phyloP scores from a whole-genome alignment of 2,888 invertebrate species.

The Rhimphoctona megacephalus region DNA sequence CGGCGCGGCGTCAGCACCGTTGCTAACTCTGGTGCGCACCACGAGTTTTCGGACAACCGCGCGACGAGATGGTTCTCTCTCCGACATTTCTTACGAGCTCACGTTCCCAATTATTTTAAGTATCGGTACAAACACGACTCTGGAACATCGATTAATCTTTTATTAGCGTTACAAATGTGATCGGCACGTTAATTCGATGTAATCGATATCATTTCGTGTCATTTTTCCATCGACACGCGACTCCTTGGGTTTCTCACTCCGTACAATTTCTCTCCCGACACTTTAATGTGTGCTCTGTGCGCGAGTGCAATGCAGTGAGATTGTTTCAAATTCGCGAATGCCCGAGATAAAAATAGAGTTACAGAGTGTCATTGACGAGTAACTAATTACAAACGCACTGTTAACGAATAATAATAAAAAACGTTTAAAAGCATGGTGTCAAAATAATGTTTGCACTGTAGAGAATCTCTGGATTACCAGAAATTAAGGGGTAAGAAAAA shows the following conservation, averaged over 20 bases:
- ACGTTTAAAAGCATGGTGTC: neutral
- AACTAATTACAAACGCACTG: constrained; percentile 8
- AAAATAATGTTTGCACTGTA: neutral
- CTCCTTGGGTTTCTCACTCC: constrained; percentile 35
- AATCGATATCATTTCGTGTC: neutral
- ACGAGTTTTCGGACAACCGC: constrained; percentile 78
- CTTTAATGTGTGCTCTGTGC: neutral
- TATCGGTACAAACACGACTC: neutral
- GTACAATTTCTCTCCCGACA: neutral
- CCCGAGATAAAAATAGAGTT: constrained; percentile 26
- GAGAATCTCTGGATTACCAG: neutral
- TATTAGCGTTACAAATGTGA: neutral
- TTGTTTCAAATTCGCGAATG: constrained; percentile 13
- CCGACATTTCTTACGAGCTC: constrained; percentile 33
- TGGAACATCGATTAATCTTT: constrained; percentile 3
- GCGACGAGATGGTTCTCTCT: constrained; percentile 71
- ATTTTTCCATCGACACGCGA: constrained; percentile 30
- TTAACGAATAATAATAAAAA: neutral
- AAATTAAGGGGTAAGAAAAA: neutral
- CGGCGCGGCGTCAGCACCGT: constrained; percentile 57
- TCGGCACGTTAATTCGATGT: neutral
- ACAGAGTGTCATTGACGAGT: constrained; percentile 26
- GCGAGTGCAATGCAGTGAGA: constrained; percentile 32
- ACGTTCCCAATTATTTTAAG: constrained; percentile 14
- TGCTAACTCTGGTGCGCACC: constrained; percentile 73